phyloP scores from a whole-genome alignment of 2,113 vertebrate genomes.

The Lycocorax pyrrhopterus region DNA sequence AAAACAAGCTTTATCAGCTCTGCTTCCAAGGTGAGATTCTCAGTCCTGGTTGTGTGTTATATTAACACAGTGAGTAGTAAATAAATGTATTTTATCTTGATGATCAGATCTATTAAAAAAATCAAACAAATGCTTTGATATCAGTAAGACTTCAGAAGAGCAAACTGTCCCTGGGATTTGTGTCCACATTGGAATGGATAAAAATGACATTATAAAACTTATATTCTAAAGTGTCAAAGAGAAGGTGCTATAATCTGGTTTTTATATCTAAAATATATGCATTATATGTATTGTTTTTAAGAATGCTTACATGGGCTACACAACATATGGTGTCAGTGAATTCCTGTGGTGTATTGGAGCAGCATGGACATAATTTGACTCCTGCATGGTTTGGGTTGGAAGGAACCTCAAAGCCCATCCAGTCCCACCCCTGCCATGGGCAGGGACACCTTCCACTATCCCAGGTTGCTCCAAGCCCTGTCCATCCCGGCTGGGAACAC shows the following conservation, averaged over 20 bases:
- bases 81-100: neutral
- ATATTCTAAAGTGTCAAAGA: neutral
- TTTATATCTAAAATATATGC: neutral
- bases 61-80: neutral
- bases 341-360: neutral
- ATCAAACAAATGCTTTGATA: neutral
- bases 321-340: neutral
- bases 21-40: constrained; percentile 85
- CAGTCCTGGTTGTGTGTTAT: accelerated
- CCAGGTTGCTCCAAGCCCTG: neutral
- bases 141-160: neutral
- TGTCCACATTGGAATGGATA: neutral
- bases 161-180: neutral
- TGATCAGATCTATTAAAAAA: neutral
- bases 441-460: neutral
- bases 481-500: accelerated
- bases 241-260: neutral
- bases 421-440: neutral
- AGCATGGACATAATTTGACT: neutral
- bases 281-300: neutral
- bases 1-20: constrained; percentile 88
- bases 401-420: neutral
- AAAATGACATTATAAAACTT: neutral
- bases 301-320: neutral
- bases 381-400: neutral